Percentiles rank a stretch among this genome's conserved stretches.
Conservation (phyloP, 2,888 invertebrate species). For the Acrocyrtus sp. region DNA sequence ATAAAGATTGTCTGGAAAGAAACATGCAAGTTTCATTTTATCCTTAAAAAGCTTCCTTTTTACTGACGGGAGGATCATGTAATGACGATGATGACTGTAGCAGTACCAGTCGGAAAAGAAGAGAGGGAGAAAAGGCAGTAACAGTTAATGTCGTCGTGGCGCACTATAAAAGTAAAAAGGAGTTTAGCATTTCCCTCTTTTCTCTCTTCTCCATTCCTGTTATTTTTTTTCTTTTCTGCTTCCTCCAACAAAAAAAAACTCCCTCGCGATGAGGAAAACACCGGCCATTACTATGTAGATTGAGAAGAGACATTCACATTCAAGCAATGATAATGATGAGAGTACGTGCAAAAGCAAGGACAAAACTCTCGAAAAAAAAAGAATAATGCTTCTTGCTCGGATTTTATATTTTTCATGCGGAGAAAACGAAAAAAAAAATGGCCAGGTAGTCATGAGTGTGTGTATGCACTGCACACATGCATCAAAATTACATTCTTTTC, state of each 20-base stretch:
- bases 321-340: not conserved
- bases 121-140: too few species aligned
- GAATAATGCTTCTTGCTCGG: too few species aligned
- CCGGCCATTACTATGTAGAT: conserved; percentile 36
- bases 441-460: too few species aligned
- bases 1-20: not conserved
- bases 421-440: too few species aligned
- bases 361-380: too few species aligned
- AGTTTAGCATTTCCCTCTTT: conserved; percentile 15
- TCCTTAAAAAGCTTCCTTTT: not conserved
- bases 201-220: not conserved
- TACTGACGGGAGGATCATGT: too few species aligned
- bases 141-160: not conserved
- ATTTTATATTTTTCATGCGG: too few species aligned
- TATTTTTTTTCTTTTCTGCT: not conserved
- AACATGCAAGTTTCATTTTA: not conserved
- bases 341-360: not conserved
- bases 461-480: not conserved
- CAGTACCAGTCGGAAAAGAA: too few species aligned
- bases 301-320: conserved; percentile 25
- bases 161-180: conserved; percentile 6
- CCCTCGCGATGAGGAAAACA: conserved; percentile 3
- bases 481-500: not conserved
- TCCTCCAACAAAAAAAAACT: too few species aligned
- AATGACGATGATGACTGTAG: too few species aligned